phyloP scores from a whole-genome alignment of 1,140 invertebrate genomes.

The Lepidotrigona ventralis region DNA sequence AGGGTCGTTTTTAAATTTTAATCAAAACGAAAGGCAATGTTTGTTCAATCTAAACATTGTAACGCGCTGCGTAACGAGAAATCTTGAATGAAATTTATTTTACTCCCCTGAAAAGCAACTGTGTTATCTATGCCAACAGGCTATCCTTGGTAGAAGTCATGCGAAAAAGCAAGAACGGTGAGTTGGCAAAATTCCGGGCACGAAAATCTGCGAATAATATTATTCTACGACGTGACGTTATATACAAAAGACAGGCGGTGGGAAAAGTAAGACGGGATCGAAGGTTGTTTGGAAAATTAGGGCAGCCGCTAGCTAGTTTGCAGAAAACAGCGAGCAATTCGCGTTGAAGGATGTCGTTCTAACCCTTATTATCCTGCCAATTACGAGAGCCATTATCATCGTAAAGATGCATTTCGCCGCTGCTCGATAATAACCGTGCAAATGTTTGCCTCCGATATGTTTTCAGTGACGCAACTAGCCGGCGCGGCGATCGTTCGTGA shows the following conservation, averaged over 20 bases:
- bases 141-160: neutral
- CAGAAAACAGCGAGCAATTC: neutral
- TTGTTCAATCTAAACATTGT: neutral
- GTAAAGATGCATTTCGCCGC: neutral
- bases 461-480: neutral
- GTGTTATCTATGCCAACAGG: neutral
- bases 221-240: neutral
- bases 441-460: constrained; percentile 31
- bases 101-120: neutral
- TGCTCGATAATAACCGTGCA: constrained; percentile 30
- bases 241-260: neutral
- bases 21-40: neutral
- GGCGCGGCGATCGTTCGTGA: neutral
- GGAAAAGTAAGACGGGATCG: neutral
- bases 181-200: constrained; percentile 15
- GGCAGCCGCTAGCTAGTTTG: neutral
- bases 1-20: neutral
- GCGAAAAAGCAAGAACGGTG: neutral
- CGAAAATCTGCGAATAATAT: constrained; percentile 27
- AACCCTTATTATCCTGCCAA: constrained; percentile 22
- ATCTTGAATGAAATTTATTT: constrained; percentile 13
- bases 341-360: constrained; percentile 20
- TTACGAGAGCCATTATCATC: constrained; percentile 24
- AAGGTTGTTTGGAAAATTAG: constrained; percentile 28
- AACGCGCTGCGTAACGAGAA: neutral